Evolutionary conservation across 1,140 invertebrate genomes (phyloP).

Genomic region (Chelonus insularis): DNA sequence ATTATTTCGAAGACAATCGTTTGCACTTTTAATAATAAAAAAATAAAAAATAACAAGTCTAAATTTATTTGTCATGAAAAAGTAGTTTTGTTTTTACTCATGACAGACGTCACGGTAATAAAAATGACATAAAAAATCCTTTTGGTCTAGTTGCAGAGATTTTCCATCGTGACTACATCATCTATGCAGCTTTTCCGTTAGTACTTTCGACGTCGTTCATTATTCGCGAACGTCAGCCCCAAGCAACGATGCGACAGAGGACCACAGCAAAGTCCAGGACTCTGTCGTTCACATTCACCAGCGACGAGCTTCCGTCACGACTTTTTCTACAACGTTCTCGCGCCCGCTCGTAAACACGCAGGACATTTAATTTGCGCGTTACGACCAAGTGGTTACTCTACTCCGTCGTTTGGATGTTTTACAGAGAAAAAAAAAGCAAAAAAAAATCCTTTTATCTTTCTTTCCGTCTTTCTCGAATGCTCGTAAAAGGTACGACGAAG

Average conservation of each 20-base stretch:
- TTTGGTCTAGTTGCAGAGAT: slow-evolving; percentile 8
- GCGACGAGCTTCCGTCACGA: slow-evolving; percentile 3
- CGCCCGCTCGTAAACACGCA: slow-evolving; percentile 28
- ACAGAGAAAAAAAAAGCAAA: not conserved
- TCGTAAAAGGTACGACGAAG: slow-evolving; percentile 17
- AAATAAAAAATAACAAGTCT: not conserved
- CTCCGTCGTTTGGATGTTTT: slow-evolving; percentile 13
- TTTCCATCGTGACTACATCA: not conserved
- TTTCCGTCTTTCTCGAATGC: not conserved
- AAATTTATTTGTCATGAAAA: not conserved
- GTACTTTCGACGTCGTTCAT: slow-evolving; percentile 10
- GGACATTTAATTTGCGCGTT: slow-evolving; percentile 32
- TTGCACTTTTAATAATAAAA: too few relatives aligned
- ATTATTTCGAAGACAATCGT: too few relatives aligned
- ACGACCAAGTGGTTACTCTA: slow-evolving; percentile 27
- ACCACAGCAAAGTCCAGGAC: not conserved
- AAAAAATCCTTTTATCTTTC: slow-evolving; percentile 4
- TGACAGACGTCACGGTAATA: not conserved
- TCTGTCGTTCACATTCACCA: slow-evolving; percentile 12
- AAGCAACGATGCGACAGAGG: not conserved
- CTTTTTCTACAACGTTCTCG: slow-evolving; percentile 13
- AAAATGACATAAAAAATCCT: slow-evolving; percentile 14
- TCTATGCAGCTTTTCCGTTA: not conserved
- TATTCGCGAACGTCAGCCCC: slow-evolving; percentile 16
- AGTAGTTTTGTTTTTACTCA: not conserved